Evolutionary conservation across 2,797 vertebrate species (phyloP), one percentile per base, ranked within the genome.

Genomic region (Sebastes cheni): DNA sequence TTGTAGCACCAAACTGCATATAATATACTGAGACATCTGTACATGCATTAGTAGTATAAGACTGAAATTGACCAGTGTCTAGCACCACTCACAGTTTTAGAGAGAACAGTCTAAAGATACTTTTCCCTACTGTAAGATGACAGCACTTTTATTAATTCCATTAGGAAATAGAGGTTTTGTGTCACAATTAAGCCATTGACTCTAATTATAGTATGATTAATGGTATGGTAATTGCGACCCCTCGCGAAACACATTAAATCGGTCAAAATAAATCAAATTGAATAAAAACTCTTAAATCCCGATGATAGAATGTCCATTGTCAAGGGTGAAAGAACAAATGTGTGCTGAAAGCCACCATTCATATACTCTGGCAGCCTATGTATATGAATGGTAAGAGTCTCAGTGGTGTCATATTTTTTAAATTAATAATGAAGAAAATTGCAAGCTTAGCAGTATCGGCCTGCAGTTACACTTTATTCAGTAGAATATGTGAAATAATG

Each of bases 161-260:
- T 95, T 76, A 89, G 93, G 94, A 96, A 95, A 92, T 93, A 67
- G 93, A 94, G 94, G 89, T 89, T 92, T 94, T 85, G 94, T 95
- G 90, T 90, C 94, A 94, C 92, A 95, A 88, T 92, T 94, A 93
- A 96, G 90, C 80, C 90, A 87, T 61, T 67, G 93, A 93, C 92
- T 94, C 91, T 95, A 96, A 97, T 97, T 96, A 96, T 95, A 92
- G 93, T 93, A 77, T 95, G 95, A 97, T 97, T 97, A 96, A 97
- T 96, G 89, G 91, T 94, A 93, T 93, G 93, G 86, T 96, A 96
- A 96, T 96, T 96, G 90, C 69, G 71, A 93, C 60, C 88, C 91
- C 95, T 65, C 14, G 88, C 86, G 91, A 89, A 92, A 91, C 95
- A 91, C 86, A 95, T 95, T 93, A 94, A 88, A 69, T 88, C 68